Evolutionary conservation across 2,113 vertebrate genomes (phyloP).

Genomic region (Meles meles): DNA sequence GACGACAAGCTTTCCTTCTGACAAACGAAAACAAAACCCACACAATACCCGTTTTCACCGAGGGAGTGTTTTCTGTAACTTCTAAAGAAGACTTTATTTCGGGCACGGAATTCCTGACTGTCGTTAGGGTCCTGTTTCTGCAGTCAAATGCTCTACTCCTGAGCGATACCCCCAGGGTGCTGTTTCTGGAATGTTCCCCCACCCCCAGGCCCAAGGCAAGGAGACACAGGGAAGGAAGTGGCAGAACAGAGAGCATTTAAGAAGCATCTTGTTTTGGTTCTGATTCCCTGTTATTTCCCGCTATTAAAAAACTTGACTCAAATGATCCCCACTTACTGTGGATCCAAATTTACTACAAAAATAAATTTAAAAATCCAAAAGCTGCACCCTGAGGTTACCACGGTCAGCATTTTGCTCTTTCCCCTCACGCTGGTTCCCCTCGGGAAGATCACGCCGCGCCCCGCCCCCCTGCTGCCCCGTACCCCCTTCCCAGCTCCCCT

Average conservation of each 20-base stretch:
- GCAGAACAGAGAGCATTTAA: not conserved
- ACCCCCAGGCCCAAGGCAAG: not conserved
- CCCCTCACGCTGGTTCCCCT: not conserved
- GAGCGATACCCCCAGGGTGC: not conserved
- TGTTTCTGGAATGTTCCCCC: not conserved
- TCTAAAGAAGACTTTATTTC: not conserved
- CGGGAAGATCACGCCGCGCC: not conserved
- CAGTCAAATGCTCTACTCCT: no score
- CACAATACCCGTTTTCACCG: conserved; percentile 47
- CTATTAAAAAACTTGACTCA: not conserved
- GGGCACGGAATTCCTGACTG: not conserved
- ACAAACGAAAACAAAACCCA: not conserved
- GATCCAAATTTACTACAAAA: not conserved
- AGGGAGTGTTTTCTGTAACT: not conserved
- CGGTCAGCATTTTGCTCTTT: no score
- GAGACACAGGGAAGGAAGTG: not conserved
- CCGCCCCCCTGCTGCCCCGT: not conserved
- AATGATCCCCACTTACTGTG: not conserved
- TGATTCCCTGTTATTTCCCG: not conserved
- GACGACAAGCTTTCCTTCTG: conserved; percentile 29
- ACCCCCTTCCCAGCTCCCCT: not conserved
- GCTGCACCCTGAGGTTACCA: not conserved
- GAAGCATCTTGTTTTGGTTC: not conserved
- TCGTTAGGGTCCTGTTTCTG: not conserved
- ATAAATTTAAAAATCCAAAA: not conserved